Base-by-base conservation (phyloP, 2,113 vertebrate genomes). In the Dissostichus mawsoni region DNA sequence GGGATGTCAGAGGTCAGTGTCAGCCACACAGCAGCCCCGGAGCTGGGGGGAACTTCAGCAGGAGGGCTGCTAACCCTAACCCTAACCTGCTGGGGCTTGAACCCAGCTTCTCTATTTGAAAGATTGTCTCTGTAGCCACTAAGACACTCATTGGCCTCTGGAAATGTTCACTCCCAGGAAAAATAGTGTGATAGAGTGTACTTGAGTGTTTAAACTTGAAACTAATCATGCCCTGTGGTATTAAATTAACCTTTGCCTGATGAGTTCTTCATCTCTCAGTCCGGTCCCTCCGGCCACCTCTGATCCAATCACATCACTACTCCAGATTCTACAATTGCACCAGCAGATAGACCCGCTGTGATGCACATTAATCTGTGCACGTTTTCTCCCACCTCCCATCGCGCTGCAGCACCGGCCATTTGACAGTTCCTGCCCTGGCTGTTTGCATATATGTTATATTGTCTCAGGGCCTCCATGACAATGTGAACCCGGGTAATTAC, bases 231-330 rank as follows among this genome's bases (percentile, higher is more conserved):
- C 76, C 78, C 78, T 2, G 1, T 79, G 74, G 82, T 81, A 70
- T 90, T 82, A 84, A 82, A 91, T 86, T 87, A 91, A 86, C 86
- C 82, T 91, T 67, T 73, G 68, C 73, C 82, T 83, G 78, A 88
- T 91, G 84, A 89, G 69, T 84, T 87, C 81, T 87, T 59, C 57
- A 47, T 84, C 80, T 79, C 77, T 69, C 78, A 75, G 53, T 85
- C 51, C 23, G 69, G 78, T 83, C 77, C 36, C 78, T 74, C 74
- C 51, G 75, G 69, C 66, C 80, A 66, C 20, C 3, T 82, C 57
- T 73, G 79, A 81, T 81, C 81, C 70, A 81, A 76, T 84, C 78
- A 81, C 50, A 52, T 53, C n/a, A 53, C 58, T 57, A 29, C 68
- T 74, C 69, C 66, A 83, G 44, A 76, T 81, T 64, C 56, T 68